A percentile compares a stretch with the other conserved stretches of the same genome.
Conservation (phyloP, 2,113 vertebrate genomes). For the Sarotherodon lohbergeri region DNA sequence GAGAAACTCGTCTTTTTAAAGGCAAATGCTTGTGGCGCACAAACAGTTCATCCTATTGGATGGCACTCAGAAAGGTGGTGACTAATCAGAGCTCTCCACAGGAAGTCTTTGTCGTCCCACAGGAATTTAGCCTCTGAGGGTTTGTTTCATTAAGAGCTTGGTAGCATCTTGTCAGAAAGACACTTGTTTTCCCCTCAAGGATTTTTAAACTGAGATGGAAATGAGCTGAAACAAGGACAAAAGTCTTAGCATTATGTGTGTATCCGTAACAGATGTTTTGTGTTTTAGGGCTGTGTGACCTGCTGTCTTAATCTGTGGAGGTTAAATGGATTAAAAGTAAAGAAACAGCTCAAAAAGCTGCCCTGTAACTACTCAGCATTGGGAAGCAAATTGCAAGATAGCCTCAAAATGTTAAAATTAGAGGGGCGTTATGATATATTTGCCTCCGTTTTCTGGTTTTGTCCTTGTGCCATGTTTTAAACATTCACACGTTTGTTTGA, state of each 20-base stretch:
- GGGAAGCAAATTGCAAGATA: neutral
- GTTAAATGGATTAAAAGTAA: neutral
- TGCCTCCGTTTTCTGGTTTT: neutral
- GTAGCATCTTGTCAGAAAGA: neutral
- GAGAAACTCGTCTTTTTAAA: neutral
- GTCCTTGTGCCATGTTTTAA: neutral
- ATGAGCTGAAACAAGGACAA: neutral
- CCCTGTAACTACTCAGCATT: neutral
- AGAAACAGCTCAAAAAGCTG: neutral
- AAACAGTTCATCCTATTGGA: neutral
- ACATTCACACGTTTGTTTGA: accelerated
- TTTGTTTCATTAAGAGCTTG: neutral
- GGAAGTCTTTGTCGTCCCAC: neutral
- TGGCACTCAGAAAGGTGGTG: neutral
- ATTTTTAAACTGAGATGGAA: neutral
- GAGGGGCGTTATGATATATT: neutral
- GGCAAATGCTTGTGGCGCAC: neutral
- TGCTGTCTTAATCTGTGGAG: neutral
- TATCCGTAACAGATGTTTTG: neutral
- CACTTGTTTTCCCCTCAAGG: neutral
- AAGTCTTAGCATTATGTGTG: neutral
- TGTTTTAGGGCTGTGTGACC: neutral
- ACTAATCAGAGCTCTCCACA: neutral
- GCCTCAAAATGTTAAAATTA: neutral
- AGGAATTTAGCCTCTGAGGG: neutral